phyloP scores from a whole-genome alignment of 2,888 invertebrate species.

The Volucella bombylans region DNA sequence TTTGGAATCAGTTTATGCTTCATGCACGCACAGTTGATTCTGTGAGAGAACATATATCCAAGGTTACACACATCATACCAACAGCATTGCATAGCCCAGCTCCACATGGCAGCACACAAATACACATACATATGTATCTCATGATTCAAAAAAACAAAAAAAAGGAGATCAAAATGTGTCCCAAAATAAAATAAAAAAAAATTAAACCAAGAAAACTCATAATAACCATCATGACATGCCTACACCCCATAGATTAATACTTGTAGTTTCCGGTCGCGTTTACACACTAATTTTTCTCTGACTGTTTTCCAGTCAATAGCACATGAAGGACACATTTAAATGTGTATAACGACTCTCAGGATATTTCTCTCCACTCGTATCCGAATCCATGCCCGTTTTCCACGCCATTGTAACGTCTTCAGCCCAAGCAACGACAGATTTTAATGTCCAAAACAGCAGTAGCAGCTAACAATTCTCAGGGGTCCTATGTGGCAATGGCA shows the following conservation, averaged over 20 bases:
- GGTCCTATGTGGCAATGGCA: conserved; percentile 55
- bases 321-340: conserved; percentile 68
- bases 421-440: conserved; percentile 35
- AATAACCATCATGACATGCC: conserved; percentile 22
- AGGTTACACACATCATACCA: no score
- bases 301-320: conserved; percentile 59
- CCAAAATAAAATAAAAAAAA: conserved; percentile 27
- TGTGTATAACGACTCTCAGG: conserved; percentile 54
- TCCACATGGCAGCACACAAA: no score
- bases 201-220: not conserved
- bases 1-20: no score
- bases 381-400: conserved; percentile 10
- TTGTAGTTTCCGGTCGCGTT: conserved; percentile 63
- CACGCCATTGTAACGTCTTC: conserved; percentile 7
- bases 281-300: conserved; percentile 40
- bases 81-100: no score
- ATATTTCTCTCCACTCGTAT: conserved; percentile 14
- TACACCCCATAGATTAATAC: conserved; percentile 50
- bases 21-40: no score
- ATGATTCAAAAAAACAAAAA: not conserved
- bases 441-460: conserved; percentile 61
- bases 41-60: no score
- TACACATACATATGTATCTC: no score
- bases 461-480: conserved; percentile 52
- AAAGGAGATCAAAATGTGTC: not conserved